These are phyloP conservation scores for Peromyscus eremicus DNA, from an alignment of 2,797 vertebrate genomes.

Conservation along the genomic window DNA sequence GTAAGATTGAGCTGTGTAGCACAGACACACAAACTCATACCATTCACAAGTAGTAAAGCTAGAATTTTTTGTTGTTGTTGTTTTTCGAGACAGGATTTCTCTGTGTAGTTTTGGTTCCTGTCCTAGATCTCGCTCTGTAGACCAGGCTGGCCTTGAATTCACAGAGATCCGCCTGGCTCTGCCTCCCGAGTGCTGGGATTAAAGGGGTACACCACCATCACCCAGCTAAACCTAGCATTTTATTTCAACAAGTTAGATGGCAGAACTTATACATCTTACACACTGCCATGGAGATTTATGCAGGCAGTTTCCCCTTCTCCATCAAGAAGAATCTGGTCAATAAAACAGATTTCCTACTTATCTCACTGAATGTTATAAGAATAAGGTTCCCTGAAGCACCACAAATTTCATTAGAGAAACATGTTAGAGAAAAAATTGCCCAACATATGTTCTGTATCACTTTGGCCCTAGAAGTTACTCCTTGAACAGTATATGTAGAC, in stretches of 20 bases:
- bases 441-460: constrained; percentile 10
- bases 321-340: constrained; percentile 43
- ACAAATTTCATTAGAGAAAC: constrained; percentile 62
- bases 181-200: no score
- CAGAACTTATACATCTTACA: constrained; percentile 12
- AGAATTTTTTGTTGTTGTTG: not conserved
- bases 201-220: no score
- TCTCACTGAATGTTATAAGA: constrained; percentile 48
- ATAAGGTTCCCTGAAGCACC: constrained; percentile 3
- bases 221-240: constrained; percentile 19
- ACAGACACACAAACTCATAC: not conserved
- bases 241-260: constrained; percentile 25
- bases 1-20: not conserved
- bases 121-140: no score
- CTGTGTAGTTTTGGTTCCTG: no score
- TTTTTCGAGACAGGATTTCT: no score
- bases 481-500: constrained; percentile 40
- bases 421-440: constrained; percentile 40
- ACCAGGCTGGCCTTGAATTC: no score
- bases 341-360: constrained; percentile 46
- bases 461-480: constrained; percentile 34
- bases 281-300: not conserved
- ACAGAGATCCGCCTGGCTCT: no score
- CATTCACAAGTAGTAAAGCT: constrained; percentile 6
- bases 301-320: constrained; percentile 3